Conservation (phyloP, 2,797 vertebrate species). For the Gorsachius magnificus region DNA sequence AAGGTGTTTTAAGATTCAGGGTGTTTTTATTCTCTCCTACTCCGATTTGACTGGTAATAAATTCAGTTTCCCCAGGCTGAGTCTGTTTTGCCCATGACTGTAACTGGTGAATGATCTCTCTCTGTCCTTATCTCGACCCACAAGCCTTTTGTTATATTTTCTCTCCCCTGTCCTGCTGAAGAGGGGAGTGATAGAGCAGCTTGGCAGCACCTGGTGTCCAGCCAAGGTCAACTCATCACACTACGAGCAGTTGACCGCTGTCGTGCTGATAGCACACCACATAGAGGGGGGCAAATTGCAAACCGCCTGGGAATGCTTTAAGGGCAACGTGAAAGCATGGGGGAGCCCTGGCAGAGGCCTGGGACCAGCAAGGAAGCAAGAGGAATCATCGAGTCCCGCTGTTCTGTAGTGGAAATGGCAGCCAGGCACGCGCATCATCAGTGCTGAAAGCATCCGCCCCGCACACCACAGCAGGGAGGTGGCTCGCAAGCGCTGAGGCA, state of each 20-base stretch:
- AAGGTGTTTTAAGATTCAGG: too few species aligned
- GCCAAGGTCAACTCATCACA: too few species aligned
- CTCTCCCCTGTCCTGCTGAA: too few species aligned
- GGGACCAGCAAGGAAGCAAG: not conserved
- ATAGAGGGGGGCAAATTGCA: not conserved
- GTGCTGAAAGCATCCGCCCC: fast-evolving
- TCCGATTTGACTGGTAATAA: too few species aligned
- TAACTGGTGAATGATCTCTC: too few species aligned
- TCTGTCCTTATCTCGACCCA: too few species aligned
- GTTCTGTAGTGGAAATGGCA: not conserved
- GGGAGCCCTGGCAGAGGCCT: fast-evolving
- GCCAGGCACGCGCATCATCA: not conserved
- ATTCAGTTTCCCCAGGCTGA: too few species aligned
- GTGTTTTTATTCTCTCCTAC: too few species aligned
- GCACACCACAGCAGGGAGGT: fast-evolving
- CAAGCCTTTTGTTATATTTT: too few species aligned
- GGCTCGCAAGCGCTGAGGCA: not conserved
- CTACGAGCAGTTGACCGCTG: not conserved
- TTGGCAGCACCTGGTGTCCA: too few species aligned
- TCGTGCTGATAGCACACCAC: fast-evolving
- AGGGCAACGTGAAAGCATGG: fast-evolving
- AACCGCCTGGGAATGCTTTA: not conserved
- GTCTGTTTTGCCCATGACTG: too few species aligned
- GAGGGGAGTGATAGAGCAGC: too few species aligned
- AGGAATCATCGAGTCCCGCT: not conserved